Percentiles rank a stretch among this genome's conserved stretches.
These are phyloP conservation scores for Spongia lamella DNA, from an alignment of 37 sponge, comb jelly and placozoan genomes.

Conservation along the genomic window DNA sequence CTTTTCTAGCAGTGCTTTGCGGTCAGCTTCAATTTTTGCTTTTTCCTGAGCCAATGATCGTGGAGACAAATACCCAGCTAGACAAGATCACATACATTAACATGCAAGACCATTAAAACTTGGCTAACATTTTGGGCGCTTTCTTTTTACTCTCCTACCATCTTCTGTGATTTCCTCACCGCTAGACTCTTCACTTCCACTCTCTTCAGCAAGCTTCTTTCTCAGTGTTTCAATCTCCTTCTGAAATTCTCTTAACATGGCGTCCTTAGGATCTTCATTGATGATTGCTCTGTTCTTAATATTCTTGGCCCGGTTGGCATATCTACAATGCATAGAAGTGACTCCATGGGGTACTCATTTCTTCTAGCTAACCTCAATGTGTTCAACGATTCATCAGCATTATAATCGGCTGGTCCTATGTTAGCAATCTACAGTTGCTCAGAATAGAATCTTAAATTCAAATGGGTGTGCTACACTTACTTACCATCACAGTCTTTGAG, in stretches of 20 bases:
- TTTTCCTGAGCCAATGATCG: slow-evolving; percentile 18
- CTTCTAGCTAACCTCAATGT: slow-evolving; percentile 71
- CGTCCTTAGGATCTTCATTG: slow-evolving; percentile 99
- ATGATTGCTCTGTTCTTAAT: slow-evolving; percentile 95
- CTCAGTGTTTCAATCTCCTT: slow-evolving; percentile 90
- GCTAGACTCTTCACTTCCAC: background rate
- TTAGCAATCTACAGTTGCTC: slow-evolving; percentile 81
- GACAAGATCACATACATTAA: background rate
- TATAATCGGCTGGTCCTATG: slow-evolving; percentile 95
- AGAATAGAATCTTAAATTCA: background rate
- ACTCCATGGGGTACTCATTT: background rate
- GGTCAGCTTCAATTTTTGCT: slow-evolving; percentile 77
- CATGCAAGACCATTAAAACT: background rate
- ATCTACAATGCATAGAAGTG: slow-evolving; percentile 42
- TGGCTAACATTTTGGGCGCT: slow-evolving; percentile 13
- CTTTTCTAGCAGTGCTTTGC: slow-evolving; percentile 47
- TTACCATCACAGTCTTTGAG: slow-evolving; percentile 97
- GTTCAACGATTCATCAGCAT: slow-evolving; percentile 89
- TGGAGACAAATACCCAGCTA: slow-evolving; percentile 59
- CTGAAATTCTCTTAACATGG: slow-evolving; percentile 96
- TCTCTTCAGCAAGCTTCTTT: slow-evolving; percentile 74
- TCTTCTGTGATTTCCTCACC: slow-evolving; percentile 50
- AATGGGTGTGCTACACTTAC: background rate
- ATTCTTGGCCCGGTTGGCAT: slow-evolving; percentile 95
- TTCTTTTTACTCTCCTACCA: slow-evolving; percentile 21